Evolutionary conservation across 92 coral and sea anemone species (phyloP).

Genomic region (Epizoanthus illoricatus): DNA sequence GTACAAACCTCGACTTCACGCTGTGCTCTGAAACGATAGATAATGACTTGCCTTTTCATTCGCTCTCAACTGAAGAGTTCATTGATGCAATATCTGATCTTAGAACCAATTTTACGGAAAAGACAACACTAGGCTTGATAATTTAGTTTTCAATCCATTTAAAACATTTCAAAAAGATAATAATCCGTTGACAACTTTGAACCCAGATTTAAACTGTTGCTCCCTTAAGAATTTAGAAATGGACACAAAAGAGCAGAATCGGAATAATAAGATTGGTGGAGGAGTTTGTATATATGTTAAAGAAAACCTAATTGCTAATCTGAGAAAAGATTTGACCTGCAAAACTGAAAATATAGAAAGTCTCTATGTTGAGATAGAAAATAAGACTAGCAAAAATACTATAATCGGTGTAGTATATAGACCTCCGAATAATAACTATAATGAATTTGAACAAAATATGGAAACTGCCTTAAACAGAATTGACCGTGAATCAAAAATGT

Average conservation of each 20-base stretch:
- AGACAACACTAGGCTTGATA: too few species aligned
- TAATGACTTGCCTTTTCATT: too few species aligned
- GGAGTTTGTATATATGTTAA: slow-evolving; percentile 24
- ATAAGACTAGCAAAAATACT: slow-evolving; percentile 23
- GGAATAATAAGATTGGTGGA: slow-evolving; percentile 9
- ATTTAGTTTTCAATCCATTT: too few species aligned
- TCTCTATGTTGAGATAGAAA: slow-evolving; percentile 27
- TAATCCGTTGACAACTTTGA: too few species aligned
- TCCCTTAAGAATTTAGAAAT: too few species aligned
- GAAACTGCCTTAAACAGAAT: slow-evolving; percentile 13
- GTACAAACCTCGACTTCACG: too few species aligned
- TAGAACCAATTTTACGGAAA: too few species aligned
- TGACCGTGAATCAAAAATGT: slow-evolving; percentile 22
- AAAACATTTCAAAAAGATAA: too few species aligned
- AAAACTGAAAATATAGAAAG: slow-evolving; percentile 33
- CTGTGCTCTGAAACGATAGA: too few species aligned
- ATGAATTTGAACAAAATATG: slow-evolving; percentile 14
- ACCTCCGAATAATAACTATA: slow-evolving; percentile 31
- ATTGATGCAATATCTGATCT: too few species aligned
- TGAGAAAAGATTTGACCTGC: slow-evolving; percentile 19
- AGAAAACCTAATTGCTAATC: background rate
- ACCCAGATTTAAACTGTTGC: too few species aligned
- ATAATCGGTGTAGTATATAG: slow-evolving; percentile 25
- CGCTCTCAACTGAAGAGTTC: too few species aligned
- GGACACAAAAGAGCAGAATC: background rate